phyloP scores from a whole-genome alignment of 2,113 vertebrate genomes.

The Dermatemys mawii region DNA sequence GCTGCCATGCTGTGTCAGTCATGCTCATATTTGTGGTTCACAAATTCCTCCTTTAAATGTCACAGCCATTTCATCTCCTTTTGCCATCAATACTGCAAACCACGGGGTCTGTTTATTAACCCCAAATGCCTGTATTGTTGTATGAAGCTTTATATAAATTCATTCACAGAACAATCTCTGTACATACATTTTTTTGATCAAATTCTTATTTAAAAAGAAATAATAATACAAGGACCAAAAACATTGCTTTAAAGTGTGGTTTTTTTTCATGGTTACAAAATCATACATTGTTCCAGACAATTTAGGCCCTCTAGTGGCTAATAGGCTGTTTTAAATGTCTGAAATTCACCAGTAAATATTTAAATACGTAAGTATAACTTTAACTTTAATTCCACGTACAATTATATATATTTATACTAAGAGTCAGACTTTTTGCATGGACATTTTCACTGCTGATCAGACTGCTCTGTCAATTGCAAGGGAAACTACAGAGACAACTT shows the following conservation, averaged over 20 bases:
- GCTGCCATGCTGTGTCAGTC: slow-evolving; percentile 90
- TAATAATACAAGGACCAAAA: neutral
- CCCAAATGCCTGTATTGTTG: slow-evolving; percentile 7
- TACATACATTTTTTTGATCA: neutral
- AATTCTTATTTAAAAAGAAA: neutral
- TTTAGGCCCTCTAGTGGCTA: slow-evolving; percentile 71
- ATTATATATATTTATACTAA: neutral
- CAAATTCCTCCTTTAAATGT: slow-evolving; percentile 99
- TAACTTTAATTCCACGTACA: neutral
- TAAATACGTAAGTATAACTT: neutral
- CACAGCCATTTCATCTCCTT: slow-evolving; percentile 94
- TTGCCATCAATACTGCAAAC: slow-evolving; percentile 89
- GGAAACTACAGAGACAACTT: neutral
- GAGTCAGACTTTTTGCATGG: neutral
- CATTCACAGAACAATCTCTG: neutral
- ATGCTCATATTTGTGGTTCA: slow-evolving; percentile 97
- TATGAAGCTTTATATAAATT: neutral
- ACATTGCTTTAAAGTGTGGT: fast-evolving
- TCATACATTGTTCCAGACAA: neutral
- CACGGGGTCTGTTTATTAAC: slow-evolving; percentile 83
- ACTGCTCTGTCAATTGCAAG: neutral
- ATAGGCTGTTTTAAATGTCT: neutral
- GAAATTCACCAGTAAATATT: neutral
- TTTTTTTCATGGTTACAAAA: neutral
- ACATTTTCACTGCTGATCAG: neutral